Base-by-base conservation (phyloP, 30 jellyfish, hydroid and myxozoan species). In the Chrysaora quinquecirrha region DNA sequence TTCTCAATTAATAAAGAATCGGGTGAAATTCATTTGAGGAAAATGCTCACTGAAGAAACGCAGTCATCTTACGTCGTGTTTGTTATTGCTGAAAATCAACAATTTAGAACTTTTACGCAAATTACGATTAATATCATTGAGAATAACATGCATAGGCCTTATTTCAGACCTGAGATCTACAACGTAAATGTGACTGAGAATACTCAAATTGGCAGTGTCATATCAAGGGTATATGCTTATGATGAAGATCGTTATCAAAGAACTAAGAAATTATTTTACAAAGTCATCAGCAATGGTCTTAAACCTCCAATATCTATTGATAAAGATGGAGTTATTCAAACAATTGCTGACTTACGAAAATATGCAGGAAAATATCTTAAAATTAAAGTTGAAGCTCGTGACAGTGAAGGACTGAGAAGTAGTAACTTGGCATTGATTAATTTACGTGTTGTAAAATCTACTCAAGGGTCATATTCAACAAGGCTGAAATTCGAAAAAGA, bases 131-230 rank as follows among this genome's bases (percentile, higher is more conserved):
- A 62, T 7, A 82, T 94, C 2, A 52, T 67, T 16, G 99, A 94
- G 50, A 67, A 63, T 23, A 94, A 94, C 47, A 95, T 82, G 29
- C 82, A 94, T 49, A 30, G 88, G 71, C 99, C 99, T 11, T 62
- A 77, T 34, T 87, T 85, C 34, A 35, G 65, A 48, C 88, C 80
- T 2, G 16, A 48, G 30, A 22, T 60, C 14, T 75, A 71, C 56
- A 19, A 24, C 0, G 62, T 56, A 14, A 86, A 69, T 56, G 85
- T 92, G 50, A 86, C 98, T 0, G 97, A 92, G 43, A 74, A 66
- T 31, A 86, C 95, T 9, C 43, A 30, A 23, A 18, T 69, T 32
- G 97, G 96, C 21, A 67, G 93, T 35, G 71, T 56, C n/a, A 78
- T 92, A 22, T 33, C 87, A 4, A 75, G 78, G 20, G 80, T 92